These are phyloP conservation scores for Drosophila rubida DNA, from an alignment of 2,888 invertebrate genomes.

Conservation along the genomic window DNA sequence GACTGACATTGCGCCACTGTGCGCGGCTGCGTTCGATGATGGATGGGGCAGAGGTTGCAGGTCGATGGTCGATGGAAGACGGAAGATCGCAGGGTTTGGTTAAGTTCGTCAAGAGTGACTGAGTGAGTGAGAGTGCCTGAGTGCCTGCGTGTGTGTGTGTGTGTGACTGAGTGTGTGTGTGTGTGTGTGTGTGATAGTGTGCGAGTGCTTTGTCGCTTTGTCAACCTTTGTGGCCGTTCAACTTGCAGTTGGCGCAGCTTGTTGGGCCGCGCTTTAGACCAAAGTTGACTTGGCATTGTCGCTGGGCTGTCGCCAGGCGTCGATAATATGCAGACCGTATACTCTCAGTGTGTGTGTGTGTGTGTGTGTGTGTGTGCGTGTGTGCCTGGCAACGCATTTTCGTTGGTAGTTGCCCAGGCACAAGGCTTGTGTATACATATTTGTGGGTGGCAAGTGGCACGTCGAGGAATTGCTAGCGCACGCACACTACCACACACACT, in stretches of 20 bases:
- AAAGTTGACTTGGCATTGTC: slow-evolving; percentile 58
- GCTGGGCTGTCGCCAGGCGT: slow-evolving; percentile 42
- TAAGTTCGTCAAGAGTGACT: too few relatives aligned
- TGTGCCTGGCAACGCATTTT: slow-evolving; percentile 42
- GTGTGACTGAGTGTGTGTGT: neutral
- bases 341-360: neutral
- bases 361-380: slow-evolving; percentile 4
- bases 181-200: neutral
- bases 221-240: slow-evolving; percentile 38
- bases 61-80: neutral
- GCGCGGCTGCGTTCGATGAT: slow-evolving; percentile 3
- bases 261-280: slow-evolving; percentile 42
- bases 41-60: neutral
- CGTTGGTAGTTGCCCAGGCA: slow-evolving; percentile 42
- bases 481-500: neutral
- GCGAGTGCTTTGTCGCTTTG: slow-evolving; percentile 20
- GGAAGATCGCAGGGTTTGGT: neutral
- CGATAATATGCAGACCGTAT: slow-evolving; percentile 39
- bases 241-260: slow-evolving; percentile 34
- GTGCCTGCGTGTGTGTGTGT: neutral
- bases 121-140: neutral
- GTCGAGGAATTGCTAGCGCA: slow-evolving; percentile 23
- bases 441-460: slow-evolving; percentile 29
- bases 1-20: neutral
- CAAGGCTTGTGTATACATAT: slow-evolving; percentile 1